Evolutionary conservation across 2,888 invertebrate genomes (phyloP).

Genomic region (Fragum whitleyi): DNA sequence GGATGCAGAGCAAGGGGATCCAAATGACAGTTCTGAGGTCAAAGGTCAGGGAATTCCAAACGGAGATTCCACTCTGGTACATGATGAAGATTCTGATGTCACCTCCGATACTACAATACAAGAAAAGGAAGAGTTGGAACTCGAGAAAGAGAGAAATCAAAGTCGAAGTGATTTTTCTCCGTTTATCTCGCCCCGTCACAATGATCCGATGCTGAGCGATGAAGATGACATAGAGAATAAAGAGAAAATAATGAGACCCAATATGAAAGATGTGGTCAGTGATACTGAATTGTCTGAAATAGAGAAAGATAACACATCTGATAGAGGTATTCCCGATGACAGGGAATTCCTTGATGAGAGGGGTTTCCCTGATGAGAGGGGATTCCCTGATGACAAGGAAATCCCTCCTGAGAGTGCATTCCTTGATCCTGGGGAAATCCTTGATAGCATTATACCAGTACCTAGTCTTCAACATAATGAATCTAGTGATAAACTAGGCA

Average conservation of each 20-base stretch:
- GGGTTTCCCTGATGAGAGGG: background rate
- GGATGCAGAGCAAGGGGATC: constrained; percentile 55
- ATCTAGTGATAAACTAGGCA: constrained; percentile 65
- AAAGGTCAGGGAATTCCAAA: constrained; percentile 39
- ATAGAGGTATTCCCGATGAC: constrained; percentile 54
- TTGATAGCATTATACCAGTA: background rate
- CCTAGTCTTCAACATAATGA: constrained; percentile 30
- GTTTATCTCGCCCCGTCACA: background rate
- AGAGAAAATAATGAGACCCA: constrained; percentile 8
- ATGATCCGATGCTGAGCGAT: constrained; percentile 61
- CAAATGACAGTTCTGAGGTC: constrained; percentile 41
- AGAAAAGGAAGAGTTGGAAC: constrained; percentile 40
- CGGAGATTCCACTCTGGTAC: constrained; percentile 20
- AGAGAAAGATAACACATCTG: constrained; percentile 49
- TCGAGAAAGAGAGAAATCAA: constrained; percentile 25
- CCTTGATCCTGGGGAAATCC: background rate
- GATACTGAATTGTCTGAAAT: constrained; percentile 60
- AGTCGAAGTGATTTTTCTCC: constrained; percentile 16
- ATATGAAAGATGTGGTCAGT: constrained; percentile 55
- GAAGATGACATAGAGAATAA: constrained; percentile 56
- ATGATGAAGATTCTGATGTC: background rate
- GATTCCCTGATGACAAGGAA: background rate
- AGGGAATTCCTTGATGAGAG: constrained; percentile 1
- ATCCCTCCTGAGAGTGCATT: background rate
- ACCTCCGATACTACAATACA: constrained; percentile 23